Conservation (phyloP, 2,113 vertebrate species). For the Entelurus aequoreus region DNA sequence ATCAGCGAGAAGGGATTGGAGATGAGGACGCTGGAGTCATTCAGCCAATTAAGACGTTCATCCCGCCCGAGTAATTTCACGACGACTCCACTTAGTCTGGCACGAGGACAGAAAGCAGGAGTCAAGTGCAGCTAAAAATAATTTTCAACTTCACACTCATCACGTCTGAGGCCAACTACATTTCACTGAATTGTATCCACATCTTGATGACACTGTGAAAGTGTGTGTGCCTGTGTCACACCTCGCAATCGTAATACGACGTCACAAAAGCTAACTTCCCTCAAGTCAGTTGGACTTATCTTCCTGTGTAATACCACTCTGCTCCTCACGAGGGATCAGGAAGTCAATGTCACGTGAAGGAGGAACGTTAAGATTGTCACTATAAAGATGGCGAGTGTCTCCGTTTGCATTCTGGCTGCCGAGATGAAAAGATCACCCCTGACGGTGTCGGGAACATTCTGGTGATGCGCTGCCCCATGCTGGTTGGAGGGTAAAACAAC, state of each 20-base stretch:
- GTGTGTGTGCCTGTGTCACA: no score
- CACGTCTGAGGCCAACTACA: background rate
- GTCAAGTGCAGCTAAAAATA: conserved; percentile 6
- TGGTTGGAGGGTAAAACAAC: background rate
- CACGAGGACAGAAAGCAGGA: conserved; percentile 1
- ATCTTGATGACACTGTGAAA: background rate
- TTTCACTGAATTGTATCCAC: background rate
- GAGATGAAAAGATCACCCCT: background rate
- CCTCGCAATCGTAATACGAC: no score
- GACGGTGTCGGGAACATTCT: background rate
- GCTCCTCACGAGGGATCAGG: background rate
- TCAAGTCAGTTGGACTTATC: background rate
- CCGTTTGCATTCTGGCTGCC: background rate
- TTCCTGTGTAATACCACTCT: background rate
- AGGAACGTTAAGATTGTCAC: background rate
- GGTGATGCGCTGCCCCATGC: background rate
- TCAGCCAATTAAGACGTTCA: conserved; percentile 20
- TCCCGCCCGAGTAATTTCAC: background rate
- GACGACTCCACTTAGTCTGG: background rate
- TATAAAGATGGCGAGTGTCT: background rate
- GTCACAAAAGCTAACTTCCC: background rate
- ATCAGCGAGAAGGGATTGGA: conserved; percentile 25
- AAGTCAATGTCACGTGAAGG: background rate
- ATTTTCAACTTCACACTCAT: background rate
- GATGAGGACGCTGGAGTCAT: conserved; percentile 30